A percentile compares a stretch with the other conserved stretches of the same genome.
These are phyloP conservation scores for Epiblema foenella DNA, from an alignment of 2,888 invertebrate species.

Conservation along the genomic window DNA sequence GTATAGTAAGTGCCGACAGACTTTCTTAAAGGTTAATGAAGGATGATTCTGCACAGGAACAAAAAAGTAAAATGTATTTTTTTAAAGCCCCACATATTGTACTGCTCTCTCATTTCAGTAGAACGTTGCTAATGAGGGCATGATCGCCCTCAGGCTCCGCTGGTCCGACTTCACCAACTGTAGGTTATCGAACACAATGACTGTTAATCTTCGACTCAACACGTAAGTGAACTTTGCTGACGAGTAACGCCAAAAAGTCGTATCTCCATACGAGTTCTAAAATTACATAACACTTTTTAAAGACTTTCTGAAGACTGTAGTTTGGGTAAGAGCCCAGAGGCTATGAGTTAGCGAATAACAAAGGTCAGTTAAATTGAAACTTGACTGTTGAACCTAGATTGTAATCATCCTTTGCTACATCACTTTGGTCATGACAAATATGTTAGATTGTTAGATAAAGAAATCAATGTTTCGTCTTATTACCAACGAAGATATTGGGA, in stretches of 20 bases:
- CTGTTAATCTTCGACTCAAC: constrained; percentile 27
- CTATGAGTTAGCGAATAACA: not conserved
- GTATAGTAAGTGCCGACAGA: no score
- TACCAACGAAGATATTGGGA: not conserved
- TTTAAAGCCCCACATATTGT: not conserved
- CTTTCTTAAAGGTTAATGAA: no score
- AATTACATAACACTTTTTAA: not conserved
- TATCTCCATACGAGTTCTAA: not conserved
- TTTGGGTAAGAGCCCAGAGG: constrained; percentile 5
- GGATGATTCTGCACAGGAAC: no score
- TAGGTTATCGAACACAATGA: constrained; percentile 31
- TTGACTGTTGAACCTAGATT: not conserved
- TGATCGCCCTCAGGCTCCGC: constrained; percentile 14
- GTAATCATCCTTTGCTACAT: not conserved
- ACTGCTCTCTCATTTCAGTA: constrained; percentile 6
- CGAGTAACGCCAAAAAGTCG: constrained; percentile 3
- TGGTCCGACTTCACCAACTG: constrained; percentile 10
- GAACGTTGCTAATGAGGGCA: constrained; percentile 17
- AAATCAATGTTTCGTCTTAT: not conserved
- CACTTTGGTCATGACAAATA: not conserved
- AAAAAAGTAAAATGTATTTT: not conserved
- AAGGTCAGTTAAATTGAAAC: constrained; percentile 8
- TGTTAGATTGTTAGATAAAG: not conserved
- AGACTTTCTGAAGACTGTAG: not conserved
- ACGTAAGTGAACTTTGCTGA: constrained; percentile 21